These are phyloP conservation scores for Drosophila nigrodunni DNA, from an alignment of 1,140 invertebrate species.

Conservation along the genomic window DNA sequence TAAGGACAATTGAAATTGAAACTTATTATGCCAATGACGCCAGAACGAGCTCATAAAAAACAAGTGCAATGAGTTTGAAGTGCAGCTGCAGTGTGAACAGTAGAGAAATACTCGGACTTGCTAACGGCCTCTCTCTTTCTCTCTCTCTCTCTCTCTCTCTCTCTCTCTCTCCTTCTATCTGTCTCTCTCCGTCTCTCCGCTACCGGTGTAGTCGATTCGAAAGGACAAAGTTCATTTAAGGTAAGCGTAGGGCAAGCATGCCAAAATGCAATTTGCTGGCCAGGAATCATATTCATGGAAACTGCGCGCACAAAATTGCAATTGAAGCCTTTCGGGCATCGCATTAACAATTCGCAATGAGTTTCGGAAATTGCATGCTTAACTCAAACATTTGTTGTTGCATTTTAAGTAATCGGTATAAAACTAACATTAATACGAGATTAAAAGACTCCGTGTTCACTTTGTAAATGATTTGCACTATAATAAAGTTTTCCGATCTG, in stretches of 20 bases:
- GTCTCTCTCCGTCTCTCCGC: too few species aligned
- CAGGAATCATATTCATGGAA: conserved; percentile 56
- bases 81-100: conserved; percentile 7
- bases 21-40: conserved; percentile 68
- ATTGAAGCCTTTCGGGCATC: conserved; percentile 25
- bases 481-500: too few species aligned
- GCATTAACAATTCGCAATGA: conserved; percentile 4
- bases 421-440: too few species aligned
- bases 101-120: too few species aligned
- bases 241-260: conserved; percentile 47
- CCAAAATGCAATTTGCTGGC: conserved; percentile 65
- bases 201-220: not conserved
- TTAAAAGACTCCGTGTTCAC: too few species aligned
- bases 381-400: too few species aligned
- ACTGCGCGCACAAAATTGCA: conserved; percentile 32
- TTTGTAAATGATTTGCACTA: too few species aligned
- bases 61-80: conserved; percentile 49
- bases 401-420: too few species aligned
- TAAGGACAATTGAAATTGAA: conserved; percentile 75
- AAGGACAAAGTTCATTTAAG: conserved; percentile 28
- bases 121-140: too few species aligned
- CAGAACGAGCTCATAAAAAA: conserved; percentile 39
- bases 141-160: too few species aligned
- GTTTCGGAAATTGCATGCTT: not conserved
- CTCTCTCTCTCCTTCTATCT: too few species aligned